Conservation (phyloP, 2,113 vertebrate species). For the Sapajus apella region DNA sequence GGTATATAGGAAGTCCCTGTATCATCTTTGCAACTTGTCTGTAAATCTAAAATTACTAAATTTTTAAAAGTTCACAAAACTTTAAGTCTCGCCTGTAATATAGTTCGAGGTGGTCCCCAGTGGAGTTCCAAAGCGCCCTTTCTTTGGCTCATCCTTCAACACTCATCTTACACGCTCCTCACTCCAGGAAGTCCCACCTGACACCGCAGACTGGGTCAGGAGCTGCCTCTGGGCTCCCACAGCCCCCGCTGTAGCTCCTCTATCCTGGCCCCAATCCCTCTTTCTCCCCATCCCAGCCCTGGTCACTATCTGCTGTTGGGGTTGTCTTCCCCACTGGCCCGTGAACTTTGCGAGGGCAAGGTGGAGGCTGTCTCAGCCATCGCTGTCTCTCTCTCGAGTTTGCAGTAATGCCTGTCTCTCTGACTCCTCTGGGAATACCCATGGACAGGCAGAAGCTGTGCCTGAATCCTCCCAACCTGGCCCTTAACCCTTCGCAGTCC, state of each 20-base stretch:
- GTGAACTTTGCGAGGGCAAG: background rate
- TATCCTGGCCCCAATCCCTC: background rate
- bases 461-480: background rate
- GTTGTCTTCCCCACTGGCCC: background rate
- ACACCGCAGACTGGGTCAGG: background rate
- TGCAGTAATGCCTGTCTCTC: background rate
- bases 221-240: background rate
- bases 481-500: background rate
- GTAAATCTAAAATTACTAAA: constrained; percentile 8
- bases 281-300: background rate
- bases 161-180: background rate
- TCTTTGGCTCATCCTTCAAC: background rate
- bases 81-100: background rate
- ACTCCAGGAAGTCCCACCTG: background rate
- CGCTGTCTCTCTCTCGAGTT: background rate
- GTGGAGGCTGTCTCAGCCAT: background rate
- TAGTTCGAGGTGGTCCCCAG: background rate
- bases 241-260: background rate
- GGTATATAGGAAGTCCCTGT: background rate
- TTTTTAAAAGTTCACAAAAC: background rate
- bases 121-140: background rate
- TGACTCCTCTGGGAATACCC: background rate
- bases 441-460: too few relatives aligned
- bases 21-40: background rate
- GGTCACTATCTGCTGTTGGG: background rate